Conservation (phyloP, 2,888 invertebrate genomes). For the Lacanobia oleracea region DNA sequence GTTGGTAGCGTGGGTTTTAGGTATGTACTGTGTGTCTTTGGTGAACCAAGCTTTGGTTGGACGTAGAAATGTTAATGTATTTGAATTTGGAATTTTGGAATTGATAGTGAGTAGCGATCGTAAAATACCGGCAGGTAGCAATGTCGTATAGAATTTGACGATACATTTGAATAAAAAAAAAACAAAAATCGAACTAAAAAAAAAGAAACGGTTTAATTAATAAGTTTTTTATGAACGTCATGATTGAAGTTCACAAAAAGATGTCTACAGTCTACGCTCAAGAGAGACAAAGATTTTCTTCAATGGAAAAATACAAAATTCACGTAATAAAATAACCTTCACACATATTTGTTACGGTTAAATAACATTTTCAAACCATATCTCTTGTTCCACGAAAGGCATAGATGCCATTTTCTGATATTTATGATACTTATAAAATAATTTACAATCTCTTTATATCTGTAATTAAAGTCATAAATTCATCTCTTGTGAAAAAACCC, state of each 20-base stretch:
- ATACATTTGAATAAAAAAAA: not conserved
- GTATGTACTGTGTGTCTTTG: slow-evolving; percentile 30
- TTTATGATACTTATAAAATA: slow-evolving; percentile 18
- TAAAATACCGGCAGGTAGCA: not conserved
- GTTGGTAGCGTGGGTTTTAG: slow-evolving; percentile 40
- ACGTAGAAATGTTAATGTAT: slow-evolving; percentile 10
- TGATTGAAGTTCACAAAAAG: not conserved
- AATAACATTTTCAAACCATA: not conserved
- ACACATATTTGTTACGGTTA: not conserved
- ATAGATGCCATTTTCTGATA: slow-evolving; percentile 5
- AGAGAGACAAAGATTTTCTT: not conserved
- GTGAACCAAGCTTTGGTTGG: slow-evolving; percentile 15
- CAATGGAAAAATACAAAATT: not conserved
- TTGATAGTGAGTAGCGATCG: slow-evolving; percentile 13
- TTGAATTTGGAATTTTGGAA: not conserved
- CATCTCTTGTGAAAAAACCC: slow-evolving; percentile 13
- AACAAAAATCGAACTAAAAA: not conserved
- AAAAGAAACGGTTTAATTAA: not conserved
- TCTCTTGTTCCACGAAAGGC: not conserved
- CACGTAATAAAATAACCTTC: not conserved
- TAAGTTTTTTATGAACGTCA: not conserved
- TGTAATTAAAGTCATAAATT: slow-evolving; percentile 40
- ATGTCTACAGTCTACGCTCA: not conserved
- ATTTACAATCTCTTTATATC: slow-evolving; percentile 12
- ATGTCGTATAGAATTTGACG: not conserved